These are phyloP conservation scores for Litocranius walleri DNA, from an alignment of 2,113 vertebrate species.

Conservation along the genomic window DNA sequence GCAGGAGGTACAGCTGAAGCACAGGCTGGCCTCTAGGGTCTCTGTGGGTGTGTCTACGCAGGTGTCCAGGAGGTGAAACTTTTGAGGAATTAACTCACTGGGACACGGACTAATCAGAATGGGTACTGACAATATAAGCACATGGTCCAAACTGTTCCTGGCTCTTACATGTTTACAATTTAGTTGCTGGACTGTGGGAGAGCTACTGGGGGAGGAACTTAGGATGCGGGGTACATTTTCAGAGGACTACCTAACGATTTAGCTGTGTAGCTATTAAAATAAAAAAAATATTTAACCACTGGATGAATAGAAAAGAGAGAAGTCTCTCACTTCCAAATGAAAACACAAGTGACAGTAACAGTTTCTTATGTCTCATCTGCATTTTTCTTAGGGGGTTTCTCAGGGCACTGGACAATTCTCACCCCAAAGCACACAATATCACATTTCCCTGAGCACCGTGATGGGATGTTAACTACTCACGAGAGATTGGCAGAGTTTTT, in stretches of 20 bases:
- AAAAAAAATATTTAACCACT: not conserved
- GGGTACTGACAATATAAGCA: not conserved
- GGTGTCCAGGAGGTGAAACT: not conserved
- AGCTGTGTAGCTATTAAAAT: not conserved
- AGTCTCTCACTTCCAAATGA: constrained; percentile 21
- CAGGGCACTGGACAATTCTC: not conserved
- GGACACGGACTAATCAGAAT: not conserved
- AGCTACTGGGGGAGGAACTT: not conserved
- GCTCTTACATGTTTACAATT: not conserved
- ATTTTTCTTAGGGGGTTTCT: not conserved
- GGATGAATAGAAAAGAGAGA: not conserved
- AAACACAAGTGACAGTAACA: not conserved
- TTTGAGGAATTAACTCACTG: not conserved
- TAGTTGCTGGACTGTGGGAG: not conserved
- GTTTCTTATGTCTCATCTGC: not conserved
- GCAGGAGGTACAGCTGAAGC: not conserved
- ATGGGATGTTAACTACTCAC: not conserved
- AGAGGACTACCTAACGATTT: not conserved
- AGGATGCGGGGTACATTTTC: not conserved
- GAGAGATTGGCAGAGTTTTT: not conserved
- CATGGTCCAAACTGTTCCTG: not conserved
- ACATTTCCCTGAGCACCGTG: not conserved
- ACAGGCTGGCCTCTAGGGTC: not conserved
- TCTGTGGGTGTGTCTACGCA: not conserved
- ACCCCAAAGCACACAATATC: not conserved